These are phyloP conservation scores for Tachysurus fulvidraco DNA, from an alignment of 2,113 vertebrate genomes.

Conservation along the genomic window DNA sequence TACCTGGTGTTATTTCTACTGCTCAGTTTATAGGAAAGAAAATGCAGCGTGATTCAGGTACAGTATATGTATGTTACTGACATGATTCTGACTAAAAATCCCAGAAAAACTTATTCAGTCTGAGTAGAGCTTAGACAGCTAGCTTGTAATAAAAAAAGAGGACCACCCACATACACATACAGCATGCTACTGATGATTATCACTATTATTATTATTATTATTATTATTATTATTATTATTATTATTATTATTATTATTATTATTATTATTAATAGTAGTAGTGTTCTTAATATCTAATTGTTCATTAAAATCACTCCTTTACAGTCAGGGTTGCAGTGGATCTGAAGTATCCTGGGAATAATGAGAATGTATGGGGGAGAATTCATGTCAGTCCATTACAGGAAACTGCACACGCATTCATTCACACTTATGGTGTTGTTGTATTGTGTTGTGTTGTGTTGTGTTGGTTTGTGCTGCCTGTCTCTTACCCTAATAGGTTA, in stretches of 20 bases:
- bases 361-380: background rate
- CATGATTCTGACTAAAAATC: background rate
- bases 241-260: too few species aligned
- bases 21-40: background rate
- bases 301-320: background rate
- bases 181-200: too few species aligned
- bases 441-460: too few species aligned
- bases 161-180: too few species aligned
- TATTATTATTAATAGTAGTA: too few species aligned
- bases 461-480: background rate
- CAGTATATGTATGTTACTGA: background rate
- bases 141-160: too few species aligned
- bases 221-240: too few species aligned
- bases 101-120: background rate
- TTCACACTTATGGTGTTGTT: background rate
- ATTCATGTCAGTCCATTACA: background rate
- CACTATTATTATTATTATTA: too few species aligned
- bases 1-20: background rate
- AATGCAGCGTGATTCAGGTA: background rate
- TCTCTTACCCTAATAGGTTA: background rate
- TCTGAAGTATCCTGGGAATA: background rate
- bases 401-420: too few species aligned
- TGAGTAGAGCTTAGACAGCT: background rate
- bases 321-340: background rate
- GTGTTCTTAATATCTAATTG: too few species aligned